A percentile compares a stretch with the other conserved stretches of the same genome.
Conservation (phyloP, 2,888 invertebrate species). For the Athetis lepigone region DNA sequence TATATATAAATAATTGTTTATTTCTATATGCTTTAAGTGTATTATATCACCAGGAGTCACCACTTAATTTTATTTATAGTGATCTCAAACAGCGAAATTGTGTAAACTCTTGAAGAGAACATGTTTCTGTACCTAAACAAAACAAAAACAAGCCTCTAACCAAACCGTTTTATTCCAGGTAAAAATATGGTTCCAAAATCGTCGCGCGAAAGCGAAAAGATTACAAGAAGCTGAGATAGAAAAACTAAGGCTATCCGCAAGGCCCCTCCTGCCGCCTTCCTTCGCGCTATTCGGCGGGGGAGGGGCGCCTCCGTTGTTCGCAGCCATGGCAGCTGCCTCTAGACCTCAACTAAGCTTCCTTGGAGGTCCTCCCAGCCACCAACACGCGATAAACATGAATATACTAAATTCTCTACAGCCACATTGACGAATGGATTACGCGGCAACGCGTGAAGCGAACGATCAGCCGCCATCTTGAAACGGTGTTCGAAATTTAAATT, state of each 20-base stretch:
- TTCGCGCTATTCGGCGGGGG: slow-evolving; percentile 93
- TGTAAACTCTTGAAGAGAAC: not conserved
- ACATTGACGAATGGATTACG: slow-evolving; percentile 89
- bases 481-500: slow-evolving; percentile 61
- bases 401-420: slow-evolving; percentile 90
- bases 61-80: no score
- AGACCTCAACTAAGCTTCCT: slow-evolving; percentile 91
- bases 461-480: slow-evolving; percentile 78
- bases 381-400: slow-evolving; percentile 90
- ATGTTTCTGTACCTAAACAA: not conserved
- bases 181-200: slow-evolving; percentile 98
- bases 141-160: slow-evolving; percentile 2
- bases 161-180: slow-evolving; percentile 89
- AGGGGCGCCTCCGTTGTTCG: slow-evolving; percentile 92
- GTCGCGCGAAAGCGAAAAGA: slow-evolving; percentile 98
- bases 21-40: no score
- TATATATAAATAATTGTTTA: no score
- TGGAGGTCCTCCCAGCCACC: slow-evolving; percentile 89
- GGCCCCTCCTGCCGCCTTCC: slow-evolving; percentile 94
- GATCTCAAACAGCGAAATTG: not conserved
- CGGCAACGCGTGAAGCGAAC: slow-evolving; percentile 76
- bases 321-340: slow-evolving; percentile 92
- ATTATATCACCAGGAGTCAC: no score
- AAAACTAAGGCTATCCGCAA: slow-evolving; percentile 95
- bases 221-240: slow-evolving; percentile 98